A percentile compares a stretch with the other conserved stretches of the same genome.
Conservation (phyloP, 2,888 invertebrate species). For the Thereva unica region DNA sequence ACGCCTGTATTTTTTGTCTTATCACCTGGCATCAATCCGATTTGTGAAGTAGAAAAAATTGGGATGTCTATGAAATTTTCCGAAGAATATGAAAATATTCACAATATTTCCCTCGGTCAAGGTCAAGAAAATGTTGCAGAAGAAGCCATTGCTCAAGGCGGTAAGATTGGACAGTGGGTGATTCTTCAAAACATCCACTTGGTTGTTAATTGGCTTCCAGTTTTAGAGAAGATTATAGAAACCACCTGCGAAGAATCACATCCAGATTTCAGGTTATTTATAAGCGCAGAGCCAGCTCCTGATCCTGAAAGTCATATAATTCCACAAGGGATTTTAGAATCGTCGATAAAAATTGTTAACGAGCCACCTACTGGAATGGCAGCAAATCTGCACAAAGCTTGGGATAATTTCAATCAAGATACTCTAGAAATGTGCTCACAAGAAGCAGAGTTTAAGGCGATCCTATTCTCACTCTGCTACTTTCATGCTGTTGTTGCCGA, state of each 20-base stretch:
- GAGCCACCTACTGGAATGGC: constrained; percentile 95
- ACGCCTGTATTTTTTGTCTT: constrained; percentile 94
- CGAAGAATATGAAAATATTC: constrained; percentile 77
- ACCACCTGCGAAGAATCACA: constrained; percentile 72
- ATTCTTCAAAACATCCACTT: constrained; percentile 92
- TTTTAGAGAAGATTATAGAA: constrained; percentile 90
- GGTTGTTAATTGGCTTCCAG: constrained; percentile 85
- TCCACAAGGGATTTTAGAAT: constrained; percentile 87
- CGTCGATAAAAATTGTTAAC: constrained; percentile 94
- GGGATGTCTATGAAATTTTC: constrained; percentile 82
- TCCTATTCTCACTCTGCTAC: constrained; percentile 89
- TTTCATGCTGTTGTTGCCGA: constrained; percentile 95
- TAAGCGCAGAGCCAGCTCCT: constrained; percentile 87
- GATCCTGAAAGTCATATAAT: constrained; percentile 70
- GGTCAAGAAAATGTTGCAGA: constrained; percentile 94
- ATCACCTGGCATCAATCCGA: constrained; percentile 92
- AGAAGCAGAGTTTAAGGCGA: constrained; percentile 90
- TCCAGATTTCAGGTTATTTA: constrained; percentile 69
- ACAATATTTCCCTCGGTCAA: constrained; percentile 92
- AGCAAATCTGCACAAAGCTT: constrained; percentile 90
- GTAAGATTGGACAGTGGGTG: constrained; percentile 85
- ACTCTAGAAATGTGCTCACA: constrained; percentile 89
- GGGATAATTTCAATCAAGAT: constrained; percentile 91
- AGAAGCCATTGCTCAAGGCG: constrained; percentile 76
- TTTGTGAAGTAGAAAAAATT: constrained; percentile 74